These are phyloP conservation scores for Noctua fimbriata DNA, from an alignment of 2,888 invertebrate genomes.

Conservation along the genomic window DNA sequence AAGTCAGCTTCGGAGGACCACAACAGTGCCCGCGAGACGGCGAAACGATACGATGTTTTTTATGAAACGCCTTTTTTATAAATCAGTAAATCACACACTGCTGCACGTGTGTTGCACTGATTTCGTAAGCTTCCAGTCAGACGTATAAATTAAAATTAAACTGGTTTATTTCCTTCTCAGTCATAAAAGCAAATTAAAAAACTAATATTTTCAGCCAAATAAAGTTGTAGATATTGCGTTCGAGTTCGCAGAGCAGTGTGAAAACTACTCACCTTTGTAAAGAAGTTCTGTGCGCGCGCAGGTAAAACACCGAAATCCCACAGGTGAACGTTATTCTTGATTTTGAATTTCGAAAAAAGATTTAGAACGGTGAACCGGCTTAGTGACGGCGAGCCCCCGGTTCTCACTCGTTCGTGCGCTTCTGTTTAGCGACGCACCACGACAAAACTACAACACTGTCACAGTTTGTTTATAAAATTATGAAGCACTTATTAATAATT, in stretches of 20 bases:
- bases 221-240: slow-evolving; percentile 49
- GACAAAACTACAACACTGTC: slow-evolving; percentile 80
- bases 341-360: slow-evolving; percentile 78
- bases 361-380: slow-evolving; percentile 67
- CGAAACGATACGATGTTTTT: slow-evolving; percentile 63
- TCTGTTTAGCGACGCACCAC: slow-evolving; percentile 79
- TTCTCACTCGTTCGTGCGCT: slow-evolving; percentile 77
- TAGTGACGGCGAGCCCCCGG: slow-evolving; percentile 56
- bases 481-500: slow-evolving; percentile 86
- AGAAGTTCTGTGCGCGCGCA: slow-evolving; percentile 88
- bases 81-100: slow-evolving; percentile 53
- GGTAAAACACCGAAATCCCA: slow-evolving; percentile 87
- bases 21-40: slow-evolving; percentile 36
- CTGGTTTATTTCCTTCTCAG: slow-evolving; percentile 13
- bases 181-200: slow-evolving; percentile 36
- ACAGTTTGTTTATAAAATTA: slow-evolving; percentile 89
- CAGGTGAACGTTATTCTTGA: slow-evolving; percentile 87
- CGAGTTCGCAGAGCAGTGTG: slow-evolving; percentile 49
- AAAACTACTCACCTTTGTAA: slow-evolving; percentile 83
- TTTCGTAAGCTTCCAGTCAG: slow-evolving; percentile 31
- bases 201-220: slow-evolving; percentile 32
- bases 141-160: slow-evolving; percentile 24
- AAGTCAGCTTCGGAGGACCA: slow-evolving; percentile 52
- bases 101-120: slow-evolving; percentile 57
- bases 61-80: slow-evolving; percentile 65